Evolutionary conservation across 2,888 invertebrate species (phyloP).

Genomic region (Pheosia tremula): DNA sequence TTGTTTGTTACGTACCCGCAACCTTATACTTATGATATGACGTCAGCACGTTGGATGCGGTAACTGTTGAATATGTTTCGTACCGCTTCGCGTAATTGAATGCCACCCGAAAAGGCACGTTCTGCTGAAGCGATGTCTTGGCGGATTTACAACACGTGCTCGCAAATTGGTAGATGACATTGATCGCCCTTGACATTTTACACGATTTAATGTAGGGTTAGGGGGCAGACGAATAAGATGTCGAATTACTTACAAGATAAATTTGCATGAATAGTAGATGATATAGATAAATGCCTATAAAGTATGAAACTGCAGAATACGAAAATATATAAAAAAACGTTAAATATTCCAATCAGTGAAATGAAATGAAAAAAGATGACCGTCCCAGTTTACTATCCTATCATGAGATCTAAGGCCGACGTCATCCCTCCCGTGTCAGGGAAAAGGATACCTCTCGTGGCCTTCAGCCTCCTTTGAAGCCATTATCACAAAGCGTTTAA

Average conservation of each 20-base stretch:
- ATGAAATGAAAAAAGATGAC: background rate
- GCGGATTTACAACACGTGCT: background rate
- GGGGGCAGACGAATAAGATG: background rate
- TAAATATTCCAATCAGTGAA: too few species aligned
- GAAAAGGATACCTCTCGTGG: background rate
- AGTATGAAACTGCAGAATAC: too few species aligned
- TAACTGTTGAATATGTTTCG: background rate
- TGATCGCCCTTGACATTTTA: background rate
- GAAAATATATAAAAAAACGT: too few species aligned
- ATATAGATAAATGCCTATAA: too few species aligned
- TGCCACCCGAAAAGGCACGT: background rate
- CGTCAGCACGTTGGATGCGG: background rate
- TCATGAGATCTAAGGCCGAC: background rate
- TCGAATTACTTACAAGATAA: background rate
- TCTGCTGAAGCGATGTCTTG: background rate
- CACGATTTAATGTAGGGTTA: background rate
- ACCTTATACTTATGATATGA: background rate
- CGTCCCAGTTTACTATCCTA: background rate
- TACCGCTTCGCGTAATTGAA: background rate
- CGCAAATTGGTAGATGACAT: constrained; percentile 3
- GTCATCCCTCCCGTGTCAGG: background rate
- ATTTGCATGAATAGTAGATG: too few species aligned
- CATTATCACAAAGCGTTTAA: background rate
- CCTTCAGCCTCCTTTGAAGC: background rate
- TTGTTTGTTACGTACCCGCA: too few species aligned